Percentiles rank a stretch among this genome's conserved stretches.
Evolutionary conservation across 2,113 vertebrate species (phyloP).

Genomic region (Tetraodon nigroviridis): DNA sequence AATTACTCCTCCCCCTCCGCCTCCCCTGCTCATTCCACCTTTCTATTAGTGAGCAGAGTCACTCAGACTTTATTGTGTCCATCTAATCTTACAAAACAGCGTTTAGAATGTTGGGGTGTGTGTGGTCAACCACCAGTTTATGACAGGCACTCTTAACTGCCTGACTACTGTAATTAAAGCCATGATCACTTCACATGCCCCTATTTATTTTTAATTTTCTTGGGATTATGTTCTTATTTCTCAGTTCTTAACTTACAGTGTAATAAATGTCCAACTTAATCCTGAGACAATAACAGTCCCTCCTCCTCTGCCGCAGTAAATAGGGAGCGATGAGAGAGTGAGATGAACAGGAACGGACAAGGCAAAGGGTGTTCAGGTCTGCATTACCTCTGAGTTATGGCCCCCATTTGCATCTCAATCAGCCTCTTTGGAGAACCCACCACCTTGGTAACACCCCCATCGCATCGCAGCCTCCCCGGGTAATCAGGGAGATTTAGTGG

Average conservation of each 20-base stretch:
- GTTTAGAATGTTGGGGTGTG: slow-evolving; percentile 28
- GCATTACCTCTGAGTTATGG: slow-evolving; percentile 95
- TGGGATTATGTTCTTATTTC: slow-evolving; percentile 6
- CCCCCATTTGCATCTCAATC: slow-evolving; percentile 95
- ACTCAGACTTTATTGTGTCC: slow-evolving; percentile 54
- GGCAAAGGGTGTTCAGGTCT: slow-evolving; percentile 76
- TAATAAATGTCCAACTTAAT: slow-evolving; percentile 68
- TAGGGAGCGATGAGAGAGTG: slow-evolving; percentile 69
- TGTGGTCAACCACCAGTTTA: slow-evolving; percentile 1
- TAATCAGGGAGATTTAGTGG: slow-evolving; percentile 81
- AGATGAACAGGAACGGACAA: slow-evolving; percentile 60
- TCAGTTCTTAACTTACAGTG: slow-evolving; percentile 19
- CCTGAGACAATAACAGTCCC: slow-evolving; percentile 67
- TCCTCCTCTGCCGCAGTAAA: slow-evolving; percentile 65
- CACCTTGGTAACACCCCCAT: slow-evolving; percentile 77
- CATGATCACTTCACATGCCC: slow-evolving; percentile 8
- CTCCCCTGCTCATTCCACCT: slow-evolving; percentile 46
- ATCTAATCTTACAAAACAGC: slow-evolving; percentile 52
- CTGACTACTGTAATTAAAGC: slow-evolving; percentile 15
- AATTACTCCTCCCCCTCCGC: slow-evolving; percentile 69
- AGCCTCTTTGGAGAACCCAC: slow-evolving; percentile 85
- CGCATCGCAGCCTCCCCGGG: slow-evolving; percentile 67
- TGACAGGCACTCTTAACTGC: not conserved
- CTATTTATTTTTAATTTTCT: not conserved
- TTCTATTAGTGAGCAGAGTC: slow-evolving; percentile 29